Conservation (phyloP, 2,888 invertebrate genomes). For the Leucophenga maculata region DNA sequence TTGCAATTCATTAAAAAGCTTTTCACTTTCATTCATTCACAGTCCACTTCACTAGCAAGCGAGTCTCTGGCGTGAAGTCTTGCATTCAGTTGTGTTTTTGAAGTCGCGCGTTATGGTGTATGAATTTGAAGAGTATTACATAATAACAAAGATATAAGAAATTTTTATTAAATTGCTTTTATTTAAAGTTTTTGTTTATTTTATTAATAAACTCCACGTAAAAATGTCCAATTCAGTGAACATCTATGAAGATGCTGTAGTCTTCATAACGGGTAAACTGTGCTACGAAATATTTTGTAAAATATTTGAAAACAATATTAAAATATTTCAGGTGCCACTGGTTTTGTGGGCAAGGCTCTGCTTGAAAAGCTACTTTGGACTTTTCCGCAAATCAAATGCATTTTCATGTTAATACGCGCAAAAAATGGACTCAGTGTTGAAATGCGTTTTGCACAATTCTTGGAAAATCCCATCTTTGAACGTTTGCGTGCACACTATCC, state of each 20-base stretch:
- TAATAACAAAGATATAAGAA: too few relatives aligned
- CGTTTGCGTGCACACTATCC: conserved; percentile 78
- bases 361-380: conserved; percentile 92
- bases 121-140: neutral
- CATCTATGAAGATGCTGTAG: conserved; percentile 61
- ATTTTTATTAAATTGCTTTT: too few relatives aligned
- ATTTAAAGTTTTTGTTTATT: too few relatives aligned
- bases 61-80: conserved; percentile 31
- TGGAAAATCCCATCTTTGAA: conserved; percentile 85
- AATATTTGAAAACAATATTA: conserved; percentile 61
- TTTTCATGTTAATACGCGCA: conserved; percentile 87
- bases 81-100: conserved; percentile 47
- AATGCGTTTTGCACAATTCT: conserved; percentile 81
- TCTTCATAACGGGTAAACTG: conserved; percentile 66
- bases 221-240: conserved; percentile 34
- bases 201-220: too few relatives aligned
- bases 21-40: conserved; percentile 55
- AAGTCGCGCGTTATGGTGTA: neutral
- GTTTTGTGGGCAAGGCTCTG: conserved; percentile 95
- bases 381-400: conserved; percentile 82
- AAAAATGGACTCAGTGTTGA: conserved; percentile 81
- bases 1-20: conserved; percentile 27
- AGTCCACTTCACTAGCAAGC: conserved; percentile 12
- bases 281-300: neutral
- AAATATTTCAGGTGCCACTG: conserved; percentile 79